phyloP scores from a whole-genome alignment of 2,888 invertebrate genomes.

The Diachrysia chrysitis region DNA sequence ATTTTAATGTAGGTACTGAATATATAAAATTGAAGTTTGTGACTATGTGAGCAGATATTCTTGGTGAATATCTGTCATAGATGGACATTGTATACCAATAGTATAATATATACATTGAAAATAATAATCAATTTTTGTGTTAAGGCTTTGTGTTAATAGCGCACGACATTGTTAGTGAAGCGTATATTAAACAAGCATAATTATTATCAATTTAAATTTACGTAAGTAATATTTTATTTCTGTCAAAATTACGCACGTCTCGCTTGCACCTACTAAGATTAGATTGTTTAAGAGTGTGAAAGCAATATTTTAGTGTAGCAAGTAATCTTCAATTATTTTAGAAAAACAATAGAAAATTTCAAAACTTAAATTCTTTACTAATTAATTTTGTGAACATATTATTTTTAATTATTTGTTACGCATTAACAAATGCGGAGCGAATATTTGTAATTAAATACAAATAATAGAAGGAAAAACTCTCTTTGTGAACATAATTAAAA shows the following conservation, averaged over 20 bases:
- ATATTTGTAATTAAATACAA: too few species aligned
- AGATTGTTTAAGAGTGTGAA: neutral
- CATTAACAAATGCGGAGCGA: too few species aligned
- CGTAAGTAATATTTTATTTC: slow-evolving; percentile 1
- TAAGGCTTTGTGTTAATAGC: slow-evolving; percentile 44
- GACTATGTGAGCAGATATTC: neutral
- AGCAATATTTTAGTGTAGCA: neutral
- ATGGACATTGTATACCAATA: too few species aligned
- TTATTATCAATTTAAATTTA: slow-evolving; percentile 11
- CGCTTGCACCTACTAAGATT: neutral
- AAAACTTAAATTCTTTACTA: too few species aligned
- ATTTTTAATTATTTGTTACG: too few species aligned
- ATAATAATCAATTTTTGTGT: slow-evolving; percentile 3
- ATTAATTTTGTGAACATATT: too few species aligned
- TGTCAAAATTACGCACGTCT: slow-evolving; percentile 46
- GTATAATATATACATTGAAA: too few species aligned
- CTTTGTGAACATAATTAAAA: neutral
- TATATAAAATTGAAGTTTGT: neutral
- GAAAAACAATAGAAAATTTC: too few species aligned
- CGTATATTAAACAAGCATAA: slow-evolving; percentile 46
- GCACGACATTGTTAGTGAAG: slow-evolving; percentile 58
- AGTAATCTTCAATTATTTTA: neutral
- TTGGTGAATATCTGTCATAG: neutral
- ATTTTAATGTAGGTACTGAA: too few species aligned
- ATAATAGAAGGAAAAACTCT: too few species aligned